A percentile compares a stretch with the other conserved stretches of the same genome.
phyloP scores from a whole-genome alignment of 37 sponge, comb jelly and placozoan species.

The Halichondria panicea region DNA sequence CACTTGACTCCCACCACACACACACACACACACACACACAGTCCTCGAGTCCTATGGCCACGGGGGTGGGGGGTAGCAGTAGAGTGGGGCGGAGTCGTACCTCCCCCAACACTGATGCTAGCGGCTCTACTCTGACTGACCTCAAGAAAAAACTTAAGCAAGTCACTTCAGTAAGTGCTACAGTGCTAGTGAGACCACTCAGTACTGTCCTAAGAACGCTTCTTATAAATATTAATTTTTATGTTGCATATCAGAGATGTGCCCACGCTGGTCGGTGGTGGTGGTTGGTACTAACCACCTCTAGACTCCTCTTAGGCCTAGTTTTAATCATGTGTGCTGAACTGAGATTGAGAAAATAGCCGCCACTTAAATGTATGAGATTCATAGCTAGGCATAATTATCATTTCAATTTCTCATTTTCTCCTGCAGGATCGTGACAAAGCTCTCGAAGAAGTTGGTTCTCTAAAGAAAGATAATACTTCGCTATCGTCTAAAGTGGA shows the following conservation, averaged over 20 bases:
- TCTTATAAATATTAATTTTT: no score
- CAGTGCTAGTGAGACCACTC: no score
- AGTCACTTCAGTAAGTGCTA: not conserved
- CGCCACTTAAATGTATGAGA: no score
- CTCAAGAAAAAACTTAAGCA: not conserved
- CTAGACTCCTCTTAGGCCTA: no score
- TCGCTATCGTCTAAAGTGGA: slow-evolving; percentile 1
- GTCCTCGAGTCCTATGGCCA: not conserved
- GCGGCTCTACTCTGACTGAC: not conserved
- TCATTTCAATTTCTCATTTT: not conserved
- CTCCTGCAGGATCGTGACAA: slow-evolving; percentile 31
- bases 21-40: slow-evolving; percentile 3
- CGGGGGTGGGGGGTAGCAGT: no score
- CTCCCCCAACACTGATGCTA: no score
- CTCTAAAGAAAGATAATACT: slow-evolving; percentile 22
- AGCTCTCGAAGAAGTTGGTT: slow-evolving; percentile 29
- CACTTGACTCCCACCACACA: not conserved
- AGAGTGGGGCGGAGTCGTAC: not conserved
- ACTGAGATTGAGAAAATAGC: no score
- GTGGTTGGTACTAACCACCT: no score
- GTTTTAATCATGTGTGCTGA: no score
- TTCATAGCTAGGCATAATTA: not conserved
- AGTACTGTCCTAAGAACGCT: no score
- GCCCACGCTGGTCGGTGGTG: no score
- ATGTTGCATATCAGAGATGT: no score